Evolutionary conservation across 2,797 vertebrate genomes (phyloP), one percentile per base, ranked within the genome.

Genomic region (Apogon hyalosoma): DNA sequence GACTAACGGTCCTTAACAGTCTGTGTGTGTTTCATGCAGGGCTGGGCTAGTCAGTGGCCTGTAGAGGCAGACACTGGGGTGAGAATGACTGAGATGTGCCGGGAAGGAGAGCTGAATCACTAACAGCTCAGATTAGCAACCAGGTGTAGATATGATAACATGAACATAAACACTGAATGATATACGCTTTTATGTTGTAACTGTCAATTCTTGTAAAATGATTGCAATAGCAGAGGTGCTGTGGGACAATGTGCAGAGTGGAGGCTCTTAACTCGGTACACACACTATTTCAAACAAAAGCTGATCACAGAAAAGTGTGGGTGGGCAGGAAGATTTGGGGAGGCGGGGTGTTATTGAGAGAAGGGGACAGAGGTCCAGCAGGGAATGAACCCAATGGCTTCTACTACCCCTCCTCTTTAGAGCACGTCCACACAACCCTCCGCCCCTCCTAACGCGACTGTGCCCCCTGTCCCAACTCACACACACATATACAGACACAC

Each of bases 21-120:
- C 24, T 61, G 67, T 57, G 47, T 54, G 63, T 56, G 69, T 61
- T 52, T 63, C 60, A 51, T 52, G 18, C 66, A 57, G 60, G 79
- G 79, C 57, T 52, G 82, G 77, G 78, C 79, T 69, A 80, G 81
- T 63, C 78, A 45, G 73, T 31, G 42, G 86, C 83, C 86, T 86
- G 81, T 67, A 78, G 83, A 85, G 79, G 57, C 88, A 90, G 74
- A 90, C 90, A 91, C 87, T 79, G 72, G 77, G 80, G 89, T 89
- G 84, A 87, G 82, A 86, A 87, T 80, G 79, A 84, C 76, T 75
- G 80, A 51, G 73, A 83, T 79, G 59, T 90, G 76, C 87, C 63
- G 73, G 86, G 85, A 91, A 90, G 77, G 33, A 75, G 73, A 33
- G 65, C 11, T 80, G 80, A 91, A 89, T 88, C 86, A 89, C 73